Percentiles rank a stretch among this genome's conserved stretches.
phyloP scores from a whole-genome alignment of 2,797 vertebrate species.

The Ispidina picta region DNA sequence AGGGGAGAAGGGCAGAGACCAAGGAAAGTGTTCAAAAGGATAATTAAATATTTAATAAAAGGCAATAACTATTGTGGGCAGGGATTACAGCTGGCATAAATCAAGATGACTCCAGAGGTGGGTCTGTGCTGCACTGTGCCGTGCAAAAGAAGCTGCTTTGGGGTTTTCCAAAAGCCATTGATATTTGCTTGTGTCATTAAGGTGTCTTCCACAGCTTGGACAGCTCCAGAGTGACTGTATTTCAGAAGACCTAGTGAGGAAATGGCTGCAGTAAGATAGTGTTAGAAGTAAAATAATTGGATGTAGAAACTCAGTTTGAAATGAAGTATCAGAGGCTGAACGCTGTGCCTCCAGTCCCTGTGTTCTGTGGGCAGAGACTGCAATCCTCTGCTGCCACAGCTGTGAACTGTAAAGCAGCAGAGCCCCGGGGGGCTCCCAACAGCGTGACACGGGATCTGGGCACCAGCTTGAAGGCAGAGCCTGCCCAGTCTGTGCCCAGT shows the following conservation, averaged over 20 bases:
- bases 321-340: not conserved
- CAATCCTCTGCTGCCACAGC: rapidly evolving
- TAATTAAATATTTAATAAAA: conserved; percentile 62
- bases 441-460: rapidly evolving
- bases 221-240: not conserved
- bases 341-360: not conserved
- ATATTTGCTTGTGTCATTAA: not conserved
- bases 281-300: not conserved
- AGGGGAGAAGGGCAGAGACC: conserved; percentile 43
- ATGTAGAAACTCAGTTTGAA: not conserved
- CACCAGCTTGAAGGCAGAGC: rapidly evolving
- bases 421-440: rapidly evolving
- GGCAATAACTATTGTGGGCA: not conserved
- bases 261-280: not conserved
- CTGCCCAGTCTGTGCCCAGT: not conserved
- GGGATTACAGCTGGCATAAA: not conserved
- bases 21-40: conserved; percentile 30
- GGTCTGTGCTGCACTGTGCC: not conserved
- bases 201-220: not conserved
- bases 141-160: not conserved
- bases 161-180: not conserved
- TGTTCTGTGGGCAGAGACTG: not conserved
- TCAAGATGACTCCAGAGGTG: not conserved
- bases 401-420: rapidly evolving
- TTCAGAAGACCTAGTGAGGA: not conserved